Evolutionary conservation across 2,797 vertebrate genomes (phyloP).

Genomic region (Gymnodraco acuticeps): DNA sequence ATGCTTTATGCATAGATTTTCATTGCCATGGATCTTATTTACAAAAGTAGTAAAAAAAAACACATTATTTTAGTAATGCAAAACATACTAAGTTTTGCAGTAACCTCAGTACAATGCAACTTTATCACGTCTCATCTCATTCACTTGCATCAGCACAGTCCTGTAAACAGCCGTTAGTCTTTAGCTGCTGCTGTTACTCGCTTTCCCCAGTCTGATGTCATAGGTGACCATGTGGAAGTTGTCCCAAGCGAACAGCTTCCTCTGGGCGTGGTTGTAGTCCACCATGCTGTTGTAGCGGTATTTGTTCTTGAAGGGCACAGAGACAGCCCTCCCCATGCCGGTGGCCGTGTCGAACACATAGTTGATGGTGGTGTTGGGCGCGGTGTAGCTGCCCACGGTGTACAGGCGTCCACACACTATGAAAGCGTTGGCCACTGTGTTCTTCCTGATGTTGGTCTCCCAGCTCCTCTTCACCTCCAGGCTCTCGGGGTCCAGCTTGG

Average conservation of each 20-base stretch:
- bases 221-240: constrained; percentile 95
- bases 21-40: constrained; percentile 39
- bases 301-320: constrained; percentile 89
- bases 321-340: constrained; percentile 73
- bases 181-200: constrained; percentile 43
- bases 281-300: constrained; percentile 94
- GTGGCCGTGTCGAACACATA: constrained; percentile 87
- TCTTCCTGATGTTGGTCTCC: constrained; percentile 93
- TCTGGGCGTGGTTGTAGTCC: constrained; percentile 92
- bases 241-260: constrained; percentile 93
- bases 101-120: constrained; percentile 4
- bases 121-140: constrained; percentile 14
- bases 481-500: constrained; percentile 87
- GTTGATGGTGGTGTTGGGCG: constrained; percentile 87
- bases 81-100: not conserved
- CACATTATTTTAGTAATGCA: constrained; percentile 62
- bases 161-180: constrained; percentile 13
- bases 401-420: constrained; percentile 92
- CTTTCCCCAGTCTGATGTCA: constrained; percentile 85
- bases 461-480: constrained; percentile 88
- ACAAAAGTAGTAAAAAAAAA: constrained; percentile 61
- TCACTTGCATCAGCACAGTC: constrained; percentile 29
- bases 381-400: constrained; percentile 91
- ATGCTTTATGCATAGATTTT: constrained; percentile 28
- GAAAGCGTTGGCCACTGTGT: constrained; percentile 92